phyloP scores from a whole-genome alignment of 2,113 vertebrate species.

The Pavo muticus region DNA sequence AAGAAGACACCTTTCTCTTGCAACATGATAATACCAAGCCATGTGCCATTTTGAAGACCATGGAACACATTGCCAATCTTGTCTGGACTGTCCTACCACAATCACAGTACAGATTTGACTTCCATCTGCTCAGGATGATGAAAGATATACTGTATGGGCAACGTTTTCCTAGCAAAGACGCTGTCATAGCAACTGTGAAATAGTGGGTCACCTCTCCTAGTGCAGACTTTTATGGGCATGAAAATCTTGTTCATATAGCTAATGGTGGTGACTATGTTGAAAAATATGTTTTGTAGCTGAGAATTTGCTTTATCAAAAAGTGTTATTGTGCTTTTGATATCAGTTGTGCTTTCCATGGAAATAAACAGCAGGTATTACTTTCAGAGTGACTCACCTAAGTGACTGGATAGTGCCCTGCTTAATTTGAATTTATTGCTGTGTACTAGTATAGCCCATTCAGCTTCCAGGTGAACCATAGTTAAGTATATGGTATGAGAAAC shows the following conservation, averaged over 20 bases:
- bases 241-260: not conserved
- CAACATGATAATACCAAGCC: no score
- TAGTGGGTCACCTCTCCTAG: not conserved
- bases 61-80: no score
- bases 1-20: no score
- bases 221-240: not conserved
- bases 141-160: no score
- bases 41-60: no score
- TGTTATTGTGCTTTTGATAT: not conserved
- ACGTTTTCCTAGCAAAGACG: not conserved
- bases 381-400: not conserved
- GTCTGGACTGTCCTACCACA: no score
- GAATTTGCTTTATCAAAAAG: not conserved
- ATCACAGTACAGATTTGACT: no score
- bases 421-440: not conserved
- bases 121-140: no score
- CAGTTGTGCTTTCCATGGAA: not conserved
- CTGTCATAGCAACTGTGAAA: not conserved
- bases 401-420: not conserved
- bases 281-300: not conserved
- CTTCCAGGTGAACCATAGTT: not conserved
- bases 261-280: not conserved
- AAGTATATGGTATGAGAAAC: not conserved
- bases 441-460: not conserved
- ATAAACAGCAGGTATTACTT: not conserved